phyloP scores from a whole-genome alignment of 1,140 invertebrate species.

The Rhopalosiphum padi region DNA sequence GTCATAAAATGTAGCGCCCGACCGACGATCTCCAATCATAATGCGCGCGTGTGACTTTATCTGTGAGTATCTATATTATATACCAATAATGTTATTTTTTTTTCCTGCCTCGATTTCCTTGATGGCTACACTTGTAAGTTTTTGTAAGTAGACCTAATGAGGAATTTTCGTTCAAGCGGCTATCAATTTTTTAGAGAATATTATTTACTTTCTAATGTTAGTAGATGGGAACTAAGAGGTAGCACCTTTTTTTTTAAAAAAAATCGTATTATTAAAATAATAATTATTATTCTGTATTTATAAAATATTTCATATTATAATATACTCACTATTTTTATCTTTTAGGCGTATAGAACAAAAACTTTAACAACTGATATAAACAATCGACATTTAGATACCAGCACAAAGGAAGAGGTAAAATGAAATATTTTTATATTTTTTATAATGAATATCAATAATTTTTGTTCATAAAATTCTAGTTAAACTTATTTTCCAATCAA shows the following conservation, averaged over 20 bases:
- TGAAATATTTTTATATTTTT: not conserved
- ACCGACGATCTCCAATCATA: too few relatives aligned
- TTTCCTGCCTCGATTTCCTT: too few relatives aligned
- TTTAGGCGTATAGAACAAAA: conserved; percentile 8
- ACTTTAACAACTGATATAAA: not conserved
- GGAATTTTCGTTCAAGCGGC: not conserved
- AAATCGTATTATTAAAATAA: not conserved
- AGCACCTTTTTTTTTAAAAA: not conserved
- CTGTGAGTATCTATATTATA: too few relatives aligned
- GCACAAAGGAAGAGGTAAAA: conserved; percentile 46
- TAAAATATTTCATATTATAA: not conserved
- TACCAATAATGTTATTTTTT: too few relatives aligned
- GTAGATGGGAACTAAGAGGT: too few relatives aligned
- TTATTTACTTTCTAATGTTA: not conserved
- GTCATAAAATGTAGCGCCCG: too few relatives aligned
- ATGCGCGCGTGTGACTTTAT: too few relatives aligned
- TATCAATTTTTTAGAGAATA: not conserved
- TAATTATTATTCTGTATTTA: not conserved
- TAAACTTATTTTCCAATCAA: conserved; percentile 44
- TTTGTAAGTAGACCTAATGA: too few relatives aligned
- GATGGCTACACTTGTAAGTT: too few relatives aligned
- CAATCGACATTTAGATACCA: not conserved
- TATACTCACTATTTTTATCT: not conserved
- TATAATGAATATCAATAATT: not conserved
- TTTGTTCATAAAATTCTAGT: not conserved